Evolutionary conservation across 2,888 invertebrate genomes (phyloP).

Genomic region (Anthophora plumipes): DNA sequence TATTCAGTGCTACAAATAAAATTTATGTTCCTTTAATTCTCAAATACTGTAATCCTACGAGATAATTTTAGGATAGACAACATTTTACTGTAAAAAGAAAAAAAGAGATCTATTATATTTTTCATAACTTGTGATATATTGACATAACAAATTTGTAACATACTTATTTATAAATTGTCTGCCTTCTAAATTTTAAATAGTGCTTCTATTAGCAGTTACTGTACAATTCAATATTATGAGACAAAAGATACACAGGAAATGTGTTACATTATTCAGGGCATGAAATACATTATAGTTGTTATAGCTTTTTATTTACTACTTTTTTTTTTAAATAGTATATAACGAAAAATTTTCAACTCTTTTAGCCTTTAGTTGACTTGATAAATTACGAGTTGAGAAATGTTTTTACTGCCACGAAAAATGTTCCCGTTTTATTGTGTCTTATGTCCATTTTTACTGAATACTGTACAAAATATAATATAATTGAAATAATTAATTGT

Average conservation of each 20-base stretch:
- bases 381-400: constrained; percentile 13
- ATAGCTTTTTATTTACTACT: constrained; percentile 7
- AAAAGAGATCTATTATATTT: constrained; percentile 37
- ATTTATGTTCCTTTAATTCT: constrained; percentile 22
- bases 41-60: constrained; percentile 22
- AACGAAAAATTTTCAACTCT: background rate
- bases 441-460: constrained; percentile 29
- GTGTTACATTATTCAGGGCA: constrained; percentile 8
- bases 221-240: constrained; percentile 11
- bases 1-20: constrained; percentile 2
- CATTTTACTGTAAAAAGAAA: constrained; percentile 12
- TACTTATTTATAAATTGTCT: constrained; percentile 43
- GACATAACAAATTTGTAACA: constrained; percentile 47
- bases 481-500: constrained; percentile 46
- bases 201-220: constrained; percentile 9
- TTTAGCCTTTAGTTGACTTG: constrained; percentile 13
- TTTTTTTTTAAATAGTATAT: constrained; percentile 10
- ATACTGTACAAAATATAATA: constrained; percentile 30
- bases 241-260: background rate
- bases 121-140: constrained; percentile 52
- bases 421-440: constrained; percentile 15
- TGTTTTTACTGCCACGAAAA: constrained; percentile 9
- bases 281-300: constrained; percentile 13
- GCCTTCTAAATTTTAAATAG: constrained; percentile 28
- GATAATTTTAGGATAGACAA: constrained; percentile 6